Conservation (phyloP, 2,797 vertebrate genomes). For the Ctenopoma multispine region DNA sequence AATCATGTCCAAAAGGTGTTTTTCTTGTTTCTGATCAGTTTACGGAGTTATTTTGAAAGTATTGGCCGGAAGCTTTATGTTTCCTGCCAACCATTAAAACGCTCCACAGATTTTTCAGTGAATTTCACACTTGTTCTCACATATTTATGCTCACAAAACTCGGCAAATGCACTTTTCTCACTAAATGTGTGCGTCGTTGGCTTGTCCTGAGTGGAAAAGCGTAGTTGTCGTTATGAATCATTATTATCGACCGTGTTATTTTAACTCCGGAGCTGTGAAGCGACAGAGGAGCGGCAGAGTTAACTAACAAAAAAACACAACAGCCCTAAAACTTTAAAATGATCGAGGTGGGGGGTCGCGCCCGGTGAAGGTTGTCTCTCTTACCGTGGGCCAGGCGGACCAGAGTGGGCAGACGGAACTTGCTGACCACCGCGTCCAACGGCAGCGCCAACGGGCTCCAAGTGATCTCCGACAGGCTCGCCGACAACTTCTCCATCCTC, state of each 20-base stretch:
- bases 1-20: background rate
- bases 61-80: constrained; percentile 31
- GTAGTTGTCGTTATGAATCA: background rate
- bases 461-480: constrained; percentile 90
- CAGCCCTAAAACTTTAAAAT: constrained; percentile 8
- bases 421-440: constrained; percentile 94
- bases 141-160: fast-evolving
- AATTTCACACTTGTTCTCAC: constrained; percentile 25
- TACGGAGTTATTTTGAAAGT: constrained; percentile 43
- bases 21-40: background rate
- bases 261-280: background rate
- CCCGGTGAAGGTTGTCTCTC: background rate
- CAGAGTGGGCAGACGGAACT: constrained; percentile 93
- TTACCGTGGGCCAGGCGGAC: constrained; percentile 92
- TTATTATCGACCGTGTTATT: background rate
- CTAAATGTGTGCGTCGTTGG: fast-evolving
- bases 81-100: background rate
- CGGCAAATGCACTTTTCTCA: background rate
- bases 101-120: background rate
- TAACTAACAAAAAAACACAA: background rate
- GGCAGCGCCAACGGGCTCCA: constrained; percentile 95
- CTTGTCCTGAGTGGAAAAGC: background rate
- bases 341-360: background rate
- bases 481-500: constrained; percentile 94
- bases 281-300: background rate